Conservation (phyloP, 2,797 vertebrate species). For the Ammospiza maritima region DNA sequence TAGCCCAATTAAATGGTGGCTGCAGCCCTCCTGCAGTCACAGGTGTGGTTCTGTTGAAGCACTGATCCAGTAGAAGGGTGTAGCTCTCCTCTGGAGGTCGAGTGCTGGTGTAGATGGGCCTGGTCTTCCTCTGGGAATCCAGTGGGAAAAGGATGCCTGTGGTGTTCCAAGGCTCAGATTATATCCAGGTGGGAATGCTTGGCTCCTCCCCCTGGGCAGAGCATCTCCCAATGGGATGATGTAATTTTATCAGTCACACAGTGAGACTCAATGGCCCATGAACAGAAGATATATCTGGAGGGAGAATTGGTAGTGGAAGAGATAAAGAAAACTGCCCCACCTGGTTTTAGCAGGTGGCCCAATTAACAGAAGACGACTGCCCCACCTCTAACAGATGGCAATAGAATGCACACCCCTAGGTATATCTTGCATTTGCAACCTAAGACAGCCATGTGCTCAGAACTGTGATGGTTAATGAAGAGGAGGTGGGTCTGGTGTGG, state of each 20-base stretch:
- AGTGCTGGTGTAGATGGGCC: not conserved
- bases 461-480: accelerated
- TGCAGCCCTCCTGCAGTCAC: not conserved
- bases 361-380: not conserved
- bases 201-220: not conserved
- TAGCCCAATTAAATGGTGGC: not conserved
- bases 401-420: too few relatives aligned
- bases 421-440: not conserved
- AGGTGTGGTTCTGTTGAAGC: not conserved
- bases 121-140: not conserved
- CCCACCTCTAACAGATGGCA: not conserved
- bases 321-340: not conserved
- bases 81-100: too few relatives aligned
- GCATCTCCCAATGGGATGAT: not conserved
- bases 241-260: not conserved
- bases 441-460: not conserved
- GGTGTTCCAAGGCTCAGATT: not conserved
- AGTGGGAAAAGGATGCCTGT: not conserved
- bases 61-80: not conserved
- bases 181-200: not conserved
- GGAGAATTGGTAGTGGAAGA: not conserved
- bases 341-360: not conserved
- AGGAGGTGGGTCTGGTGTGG: not conserved
- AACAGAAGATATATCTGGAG: not conserved
- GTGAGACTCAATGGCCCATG: not conserved